These are phyloP conservation scores for Drosophila cyrtoloma DNA, from an alignment of 2,888 invertebrate genomes.

Conservation along the genomic window DNA sequence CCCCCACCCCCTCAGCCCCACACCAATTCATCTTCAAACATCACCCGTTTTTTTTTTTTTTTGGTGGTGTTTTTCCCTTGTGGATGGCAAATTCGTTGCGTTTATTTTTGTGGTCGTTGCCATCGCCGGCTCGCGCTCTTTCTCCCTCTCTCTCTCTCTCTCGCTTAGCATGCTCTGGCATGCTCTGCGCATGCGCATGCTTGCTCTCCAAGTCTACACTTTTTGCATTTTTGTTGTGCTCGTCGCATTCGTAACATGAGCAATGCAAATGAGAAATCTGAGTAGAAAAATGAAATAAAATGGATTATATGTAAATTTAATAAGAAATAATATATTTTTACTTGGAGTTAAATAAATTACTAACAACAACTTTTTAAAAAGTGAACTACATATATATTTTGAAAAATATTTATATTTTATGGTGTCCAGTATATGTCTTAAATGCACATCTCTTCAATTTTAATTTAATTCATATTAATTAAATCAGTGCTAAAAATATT, in stretches of 20 bases:
- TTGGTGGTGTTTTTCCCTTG: constrained; percentile 37
- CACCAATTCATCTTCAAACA: constrained; percentile 3
- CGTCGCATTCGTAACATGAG: constrained; percentile 70
- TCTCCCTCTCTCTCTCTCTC: constrained; percentile 26
- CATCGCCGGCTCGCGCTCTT: constrained; percentile 44
- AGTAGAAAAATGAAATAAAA: background rate
- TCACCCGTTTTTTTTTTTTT: background rate
- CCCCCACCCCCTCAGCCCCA: background rate
- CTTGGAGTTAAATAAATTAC: background rate
- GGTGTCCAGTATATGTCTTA: too few species aligned
- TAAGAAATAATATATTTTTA: background rate
- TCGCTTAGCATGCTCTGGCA: background rate
- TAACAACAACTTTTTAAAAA: background rate
- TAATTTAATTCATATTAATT: background rate
- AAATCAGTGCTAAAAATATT: background rate
- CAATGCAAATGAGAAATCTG: background rate
- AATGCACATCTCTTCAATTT: background rate
- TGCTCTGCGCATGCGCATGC: constrained; percentile 42
- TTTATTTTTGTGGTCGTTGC: constrained; percentile 65
- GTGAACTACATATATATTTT: background rate
- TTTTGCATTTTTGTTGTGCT: constrained; percentile 69
- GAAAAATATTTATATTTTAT: background rate
- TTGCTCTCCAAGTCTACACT: constrained; percentile 67
- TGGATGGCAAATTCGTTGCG: constrained; percentile 54
- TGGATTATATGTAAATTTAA: background rate